Evolutionary conservation across 2,113 vertebrate genomes (phyloP).

Genomic region (Muntiacus muntjak): DNA sequence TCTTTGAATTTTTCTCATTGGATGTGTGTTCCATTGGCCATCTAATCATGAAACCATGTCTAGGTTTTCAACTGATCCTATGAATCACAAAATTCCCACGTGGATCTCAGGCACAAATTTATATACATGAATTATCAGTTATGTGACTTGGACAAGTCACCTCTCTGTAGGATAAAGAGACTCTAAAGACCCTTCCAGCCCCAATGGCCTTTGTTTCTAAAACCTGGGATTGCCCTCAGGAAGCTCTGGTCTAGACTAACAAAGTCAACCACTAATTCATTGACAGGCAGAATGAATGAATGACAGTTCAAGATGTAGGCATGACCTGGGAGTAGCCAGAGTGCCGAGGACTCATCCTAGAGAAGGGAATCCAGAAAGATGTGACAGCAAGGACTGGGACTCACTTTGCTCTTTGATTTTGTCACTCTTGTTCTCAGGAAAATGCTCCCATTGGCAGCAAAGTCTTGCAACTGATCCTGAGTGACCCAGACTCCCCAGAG

Average conservation of each 20-base stretch:
- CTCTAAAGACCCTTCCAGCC: background rate
- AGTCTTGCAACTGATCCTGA: slow-evolving; percentile 90
- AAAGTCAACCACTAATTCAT: background rate
- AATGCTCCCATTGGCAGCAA: slow-evolving; percentile 86
- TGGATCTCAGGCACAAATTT: background rate
- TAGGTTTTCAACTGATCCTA: background rate
- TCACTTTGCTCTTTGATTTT: background rate
- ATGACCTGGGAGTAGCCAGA: background rate
- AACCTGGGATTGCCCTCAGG: background rate
- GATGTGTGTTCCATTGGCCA: background rate
- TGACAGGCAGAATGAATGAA: background rate
- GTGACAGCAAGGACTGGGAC: background rate
- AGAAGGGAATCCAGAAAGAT: background rate
- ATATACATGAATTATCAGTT: background rate
- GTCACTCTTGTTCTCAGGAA: slow-evolving; percentile 82
- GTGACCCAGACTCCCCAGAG: slow-evolving; percentile 90
- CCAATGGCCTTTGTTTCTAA: background rate
- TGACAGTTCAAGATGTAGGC: background rate
- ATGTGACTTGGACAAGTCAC: background rate
- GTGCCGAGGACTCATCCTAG: background rate
- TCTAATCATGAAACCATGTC: background rate
- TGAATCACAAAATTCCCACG: background rate
- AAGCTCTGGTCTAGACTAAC: background rate
- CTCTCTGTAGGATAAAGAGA: background rate
- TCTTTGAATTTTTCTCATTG: background rate